Conservation (phyloP, 2,888 invertebrate species). For the Calameuta filiformis region DNA sequence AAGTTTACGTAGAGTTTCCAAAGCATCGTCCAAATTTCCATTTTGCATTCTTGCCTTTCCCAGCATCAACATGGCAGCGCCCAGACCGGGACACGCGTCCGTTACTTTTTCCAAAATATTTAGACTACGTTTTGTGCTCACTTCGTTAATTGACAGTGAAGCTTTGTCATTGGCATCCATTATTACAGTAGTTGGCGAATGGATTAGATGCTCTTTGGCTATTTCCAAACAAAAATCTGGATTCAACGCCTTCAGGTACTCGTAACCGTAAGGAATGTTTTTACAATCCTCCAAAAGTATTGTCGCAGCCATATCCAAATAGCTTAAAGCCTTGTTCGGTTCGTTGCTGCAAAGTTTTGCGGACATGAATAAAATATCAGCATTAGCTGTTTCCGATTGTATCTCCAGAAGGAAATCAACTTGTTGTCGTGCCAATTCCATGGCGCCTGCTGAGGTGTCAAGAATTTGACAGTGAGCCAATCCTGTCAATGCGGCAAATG, state of each 20-base stretch:
- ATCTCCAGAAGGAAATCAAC: constrained; percentile 86
- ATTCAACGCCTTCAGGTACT: constrained; percentile 81
- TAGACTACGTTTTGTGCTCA: constrained; percentile 71
- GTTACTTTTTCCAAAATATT: constrained; percentile 78
- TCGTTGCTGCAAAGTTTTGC: constrained; percentile 73
- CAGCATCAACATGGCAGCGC: constrained; percentile 74
- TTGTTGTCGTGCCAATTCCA: constrained; percentile 84
- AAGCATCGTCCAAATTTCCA: constrained; percentile 81
- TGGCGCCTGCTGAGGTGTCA: constrained; percentile 72
- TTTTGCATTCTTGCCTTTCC: constrained; percentile 85
- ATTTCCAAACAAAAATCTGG: constrained; percentile 88
- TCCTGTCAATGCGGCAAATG: constrained; percentile 82
- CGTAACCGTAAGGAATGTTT: constrained; percentile 77
- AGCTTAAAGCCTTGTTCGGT: constrained; percentile 69
- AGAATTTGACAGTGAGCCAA: constrained; percentile 81
- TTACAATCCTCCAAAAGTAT: constrained; percentile 69
- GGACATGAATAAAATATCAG: constrained; percentile 77
- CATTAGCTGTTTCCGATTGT: constrained; percentile 75
- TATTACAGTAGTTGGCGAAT: constrained; percentile 71
- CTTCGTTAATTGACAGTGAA: constrained; percentile 22
- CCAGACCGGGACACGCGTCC: constrained; percentile 85
- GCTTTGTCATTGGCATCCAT: constrained; percentile 14
- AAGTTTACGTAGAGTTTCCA: constrained; percentile 77
- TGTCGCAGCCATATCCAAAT: constrained; percentile 73
- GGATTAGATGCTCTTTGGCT: constrained; percentile 79